These are phyloP conservation scores for Mythimna loreyi DNA, from an alignment of 2,888 invertebrate species.

Conservation along the genomic window DNA sequence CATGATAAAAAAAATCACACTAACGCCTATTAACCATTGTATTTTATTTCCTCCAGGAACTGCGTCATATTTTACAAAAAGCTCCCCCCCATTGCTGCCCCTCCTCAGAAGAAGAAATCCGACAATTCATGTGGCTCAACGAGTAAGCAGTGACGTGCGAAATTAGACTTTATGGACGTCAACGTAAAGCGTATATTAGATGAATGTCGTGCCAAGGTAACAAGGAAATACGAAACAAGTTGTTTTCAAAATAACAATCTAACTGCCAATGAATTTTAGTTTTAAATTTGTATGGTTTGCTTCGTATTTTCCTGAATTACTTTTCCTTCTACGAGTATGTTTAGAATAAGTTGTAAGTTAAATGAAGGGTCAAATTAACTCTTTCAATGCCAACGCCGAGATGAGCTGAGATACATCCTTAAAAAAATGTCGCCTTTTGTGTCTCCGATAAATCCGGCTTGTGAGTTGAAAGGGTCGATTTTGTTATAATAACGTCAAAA, in stretches of 20 bases:
- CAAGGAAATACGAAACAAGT: slow-evolving; percentile 1
- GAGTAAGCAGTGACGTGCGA: slow-evolving; percentile 71
- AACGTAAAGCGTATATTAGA: slow-evolving; percentile 13
- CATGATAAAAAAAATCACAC: not conserved
- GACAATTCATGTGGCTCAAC: slow-evolving; percentile 91
- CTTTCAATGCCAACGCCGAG: no score
- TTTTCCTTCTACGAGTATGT: slow-evolving; percentile 11
- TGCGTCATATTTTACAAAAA: slow-evolving; percentile 82
- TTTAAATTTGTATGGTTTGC: not conserved
- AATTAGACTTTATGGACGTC: slow-evolving; percentile 21
- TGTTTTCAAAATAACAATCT: not conserved
- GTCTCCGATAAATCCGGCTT: no score
- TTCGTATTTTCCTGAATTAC: not conserved
- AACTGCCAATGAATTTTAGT: not conserved
- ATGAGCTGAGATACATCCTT: no score
- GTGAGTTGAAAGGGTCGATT: no score
- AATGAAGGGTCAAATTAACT: not conserved
- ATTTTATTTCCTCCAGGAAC: slow-evolving; percentile 72
- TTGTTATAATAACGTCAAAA: no score
- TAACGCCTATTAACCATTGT: not conserved
- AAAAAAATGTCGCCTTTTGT: no score
- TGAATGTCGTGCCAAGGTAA: slow-evolving; percentile 17
- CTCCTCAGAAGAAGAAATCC: slow-evolving; percentile 92
- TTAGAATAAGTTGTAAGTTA: slow-evolving; percentile 13
- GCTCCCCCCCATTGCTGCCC: slow-evolving; percentile 93